Percentiles rank a stretch among this genome's conserved stretches.
These are phyloP conservation scores for Pipa parva DNA, from an alignment of 2,113 vertebrate species.

Conservation along the genomic window DNA sequence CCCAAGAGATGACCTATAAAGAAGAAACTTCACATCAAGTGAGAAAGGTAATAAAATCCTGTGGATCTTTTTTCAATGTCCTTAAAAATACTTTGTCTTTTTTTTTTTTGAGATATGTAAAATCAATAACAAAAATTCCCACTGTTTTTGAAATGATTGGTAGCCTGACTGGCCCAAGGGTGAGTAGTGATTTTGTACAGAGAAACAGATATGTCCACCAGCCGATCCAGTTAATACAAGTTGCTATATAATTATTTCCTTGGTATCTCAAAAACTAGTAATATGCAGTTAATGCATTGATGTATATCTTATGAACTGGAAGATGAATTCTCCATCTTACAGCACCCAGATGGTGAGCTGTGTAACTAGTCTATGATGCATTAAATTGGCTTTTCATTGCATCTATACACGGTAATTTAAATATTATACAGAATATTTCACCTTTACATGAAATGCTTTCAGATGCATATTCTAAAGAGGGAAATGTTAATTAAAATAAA, in stretches of 20 bases:
- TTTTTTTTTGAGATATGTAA: too few relatives aligned
- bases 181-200: background rate
- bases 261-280: background rate
- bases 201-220: background rate
- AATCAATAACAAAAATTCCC: too few relatives aligned
- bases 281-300: conserved; percentile 16
- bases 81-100: too few relatives aligned
- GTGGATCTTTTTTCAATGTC: too few relatives aligned
- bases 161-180: background rate
- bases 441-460: conserved; percentile 4
- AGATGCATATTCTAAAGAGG: conserved; percentile 7
- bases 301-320: conserved; percentile 30
- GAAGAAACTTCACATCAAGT: too few relatives aligned
- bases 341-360: conserved; percentile 10
- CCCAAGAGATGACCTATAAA: too few relatives aligned
- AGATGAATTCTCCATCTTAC: conserved; percentile 14
- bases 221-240: conserved; percentile 3
- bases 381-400: conserved; percentile 25
- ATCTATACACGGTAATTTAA: conserved; percentile 14
- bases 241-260: conserved; percentile 23
- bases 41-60: too few relatives aligned
- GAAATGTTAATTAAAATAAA: too few relatives aligned
- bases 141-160: background rate
- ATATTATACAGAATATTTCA: conserved; percentile 15
- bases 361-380: conserved; percentile 32